Evolutionary conservation across 1,140 invertebrate species (phyloP).

Genomic region (Achatina immaculata): DNA sequence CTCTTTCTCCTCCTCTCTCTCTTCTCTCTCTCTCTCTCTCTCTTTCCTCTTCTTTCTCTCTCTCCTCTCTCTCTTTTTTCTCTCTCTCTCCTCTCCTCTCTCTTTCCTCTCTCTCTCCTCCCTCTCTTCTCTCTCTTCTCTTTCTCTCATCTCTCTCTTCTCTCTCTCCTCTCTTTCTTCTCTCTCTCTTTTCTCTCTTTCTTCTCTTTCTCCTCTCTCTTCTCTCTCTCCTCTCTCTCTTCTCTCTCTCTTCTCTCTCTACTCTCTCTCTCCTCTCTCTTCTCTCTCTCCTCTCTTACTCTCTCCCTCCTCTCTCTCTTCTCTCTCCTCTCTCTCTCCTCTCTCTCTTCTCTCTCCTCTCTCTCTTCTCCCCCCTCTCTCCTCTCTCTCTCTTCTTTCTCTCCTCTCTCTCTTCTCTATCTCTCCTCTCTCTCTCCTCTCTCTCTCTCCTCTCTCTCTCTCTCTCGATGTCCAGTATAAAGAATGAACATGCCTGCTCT

Average conservation of each 20-base stretch:
- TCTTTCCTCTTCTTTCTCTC: neutral
- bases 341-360: neutral
- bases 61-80: too few species aligned
- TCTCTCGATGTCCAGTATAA: too few species aligned
- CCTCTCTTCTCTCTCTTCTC: neutral
- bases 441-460: too few species aligned
- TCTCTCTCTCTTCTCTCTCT: neutral
- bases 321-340: conserved; percentile 3
- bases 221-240: neutral
- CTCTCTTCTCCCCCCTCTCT: neutral
- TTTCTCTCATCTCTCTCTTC: neutral
- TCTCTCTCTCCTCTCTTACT: neutral
- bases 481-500: too few species aligned
- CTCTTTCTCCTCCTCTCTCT: neutral
- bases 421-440: conserved; percentile 16
- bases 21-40: neutral
- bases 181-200: neutral
- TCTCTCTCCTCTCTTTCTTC: too few species aligned
- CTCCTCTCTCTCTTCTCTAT: too few species aligned
- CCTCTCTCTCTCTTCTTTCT: conserved; percentile 14
- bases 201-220: neutral
- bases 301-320: neutral
- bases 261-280: too few species aligned
- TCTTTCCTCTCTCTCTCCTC: neutral
- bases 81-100: too few species aligned